Evolutionary conservation across 2,797 vertebrate species (phyloP).

Genomic region (Platyrinchus mystaceus): DNA sequence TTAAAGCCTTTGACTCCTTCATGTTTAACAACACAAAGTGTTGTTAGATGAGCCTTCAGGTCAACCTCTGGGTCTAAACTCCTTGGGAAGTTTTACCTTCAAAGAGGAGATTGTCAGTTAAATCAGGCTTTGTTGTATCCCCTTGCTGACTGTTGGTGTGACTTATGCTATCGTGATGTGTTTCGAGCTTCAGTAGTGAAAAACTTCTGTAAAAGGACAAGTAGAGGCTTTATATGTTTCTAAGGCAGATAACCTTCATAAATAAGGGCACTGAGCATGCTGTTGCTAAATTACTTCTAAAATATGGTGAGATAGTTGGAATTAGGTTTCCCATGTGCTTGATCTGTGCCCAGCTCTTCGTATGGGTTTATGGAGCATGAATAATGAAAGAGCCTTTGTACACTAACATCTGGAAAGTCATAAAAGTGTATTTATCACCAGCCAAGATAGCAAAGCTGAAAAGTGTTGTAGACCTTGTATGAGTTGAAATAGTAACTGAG

Average conservation of each 20-base stretch:
- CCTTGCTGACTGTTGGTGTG: background rate
- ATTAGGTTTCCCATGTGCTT: constrained; percentile 52
- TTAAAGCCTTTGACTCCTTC: background rate
- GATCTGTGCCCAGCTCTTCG: constrained; percentile 38
- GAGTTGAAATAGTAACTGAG: background rate
- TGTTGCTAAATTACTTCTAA: constrained; percentile 50
- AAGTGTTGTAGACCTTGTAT: constrained; percentile 8
- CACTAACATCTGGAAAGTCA: constrained; percentile 64
- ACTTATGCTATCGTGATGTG: background rate
- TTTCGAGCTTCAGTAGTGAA: background rate
- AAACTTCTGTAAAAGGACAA: constrained; percentile 22
- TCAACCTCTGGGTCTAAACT: background rate
- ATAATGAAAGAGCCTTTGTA: constrained; percentile 61
- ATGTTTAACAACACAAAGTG: background rate
- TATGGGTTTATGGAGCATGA: constrained; percentile 60
- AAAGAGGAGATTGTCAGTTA: constrained; percentile 4
- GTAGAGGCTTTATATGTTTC: constrained; percentile 8
- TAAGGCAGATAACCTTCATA: constrained; percentile 50
- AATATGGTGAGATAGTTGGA: constrained; percentile 54
- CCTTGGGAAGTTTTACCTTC: background rate
- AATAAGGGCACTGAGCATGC: constrained; percentile 29
- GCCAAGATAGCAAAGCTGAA: constrained; percentile 15
- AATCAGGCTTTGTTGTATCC: background rate
- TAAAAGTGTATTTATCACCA: constrained; percentile 51
- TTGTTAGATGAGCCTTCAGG: background rate